These are phyloP conservation scores for Salarias fasciatus DNA, from an alignment of 2,797 vertebrate species.

Conservation along the genomic window DNA sequence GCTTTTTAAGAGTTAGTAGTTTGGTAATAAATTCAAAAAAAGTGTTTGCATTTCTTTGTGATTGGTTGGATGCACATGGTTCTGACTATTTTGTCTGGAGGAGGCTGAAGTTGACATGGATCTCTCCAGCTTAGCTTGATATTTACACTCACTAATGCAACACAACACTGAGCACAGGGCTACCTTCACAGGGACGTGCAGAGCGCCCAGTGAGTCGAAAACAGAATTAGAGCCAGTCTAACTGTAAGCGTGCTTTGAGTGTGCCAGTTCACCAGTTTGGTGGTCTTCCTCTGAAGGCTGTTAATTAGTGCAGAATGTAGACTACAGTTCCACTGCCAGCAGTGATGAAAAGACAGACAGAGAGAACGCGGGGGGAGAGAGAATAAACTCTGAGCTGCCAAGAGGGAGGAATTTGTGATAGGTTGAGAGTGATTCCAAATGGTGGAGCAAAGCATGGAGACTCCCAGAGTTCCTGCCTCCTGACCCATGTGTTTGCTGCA, in stretches of 20 bases:
- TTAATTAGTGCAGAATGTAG: slow-evolving; percentile 94
- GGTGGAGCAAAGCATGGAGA: slow-evolving; percentile 78
- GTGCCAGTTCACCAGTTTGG: slow-evolving; percentile 89
- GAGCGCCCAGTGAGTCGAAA: slow-evolving; percentile 34
- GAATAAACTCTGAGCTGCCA: slow-evolving; percentile 85
- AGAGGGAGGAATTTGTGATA: slow-evolving; percentile 89
- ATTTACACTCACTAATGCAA: slow-evolving; percentile 9
- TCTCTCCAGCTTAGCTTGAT: slow-evolving; percentile 16
- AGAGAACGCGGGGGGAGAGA: slow-evolving; percentile 29
- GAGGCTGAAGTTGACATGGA: slow-evolving; percentile 14
- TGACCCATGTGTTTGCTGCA: slow-evolving; percentile 66
- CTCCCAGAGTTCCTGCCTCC: slow-evolving; percentile 81
- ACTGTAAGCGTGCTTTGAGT: slow-evolving; percentile 79
- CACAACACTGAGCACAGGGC: slow-evolving; percentile 8
- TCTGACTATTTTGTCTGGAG: neutral
- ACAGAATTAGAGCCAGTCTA: slow-evolving; percentile 43
- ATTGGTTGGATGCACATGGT: neutral
- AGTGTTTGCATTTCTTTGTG: no score
- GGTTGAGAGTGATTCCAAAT: slow-evolving; percentile 87
- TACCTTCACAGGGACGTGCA: slow-evolving; percentile 25
- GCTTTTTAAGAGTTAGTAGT: slow-evolving; percentile 23
- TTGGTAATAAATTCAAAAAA: slow-evolving; percentile 12
- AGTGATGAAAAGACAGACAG: slow-evolving; percentile 82
- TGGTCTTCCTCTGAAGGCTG: slow-evolving; percentile 89
- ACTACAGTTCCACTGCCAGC: slow-evolving; percentile 89